These are phyloP conservation scores for Hestina assimilis DNA, from an alignment of 1,140 invertebrate species.

Conservation along the genomic window DNA sequence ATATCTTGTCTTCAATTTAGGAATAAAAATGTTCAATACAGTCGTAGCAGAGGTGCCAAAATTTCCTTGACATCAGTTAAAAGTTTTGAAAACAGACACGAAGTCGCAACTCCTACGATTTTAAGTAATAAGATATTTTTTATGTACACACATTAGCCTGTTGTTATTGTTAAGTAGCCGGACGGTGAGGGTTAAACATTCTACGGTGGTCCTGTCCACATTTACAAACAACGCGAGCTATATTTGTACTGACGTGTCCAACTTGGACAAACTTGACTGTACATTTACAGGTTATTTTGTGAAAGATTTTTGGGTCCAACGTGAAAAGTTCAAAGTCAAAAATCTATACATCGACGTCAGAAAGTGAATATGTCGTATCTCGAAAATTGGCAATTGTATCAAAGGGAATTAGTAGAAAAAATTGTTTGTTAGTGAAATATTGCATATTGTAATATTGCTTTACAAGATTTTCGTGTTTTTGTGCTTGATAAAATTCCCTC, in stretches of 20 bases:
- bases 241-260: background rate
- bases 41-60: too few relatives aligned
- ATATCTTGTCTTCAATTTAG: too few relatives aligned
- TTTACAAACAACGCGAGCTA: conserved; percentile 29
- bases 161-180: conserved; percentile 48
- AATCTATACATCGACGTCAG: background rate
- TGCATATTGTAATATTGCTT: too few relatives aligned
- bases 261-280: background rate
- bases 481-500: too few relatives aligned
- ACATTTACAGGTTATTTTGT: background rate
- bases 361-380: background rate
- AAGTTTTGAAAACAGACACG: background rate
- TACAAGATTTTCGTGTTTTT: too few relatives aligned
- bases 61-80: too few relatives aligned
- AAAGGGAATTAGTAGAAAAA: too few relatives aligned
- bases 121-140: conserved; percentile 31
- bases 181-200: conserved; percentile 47
- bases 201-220: conserved; percentile 49
- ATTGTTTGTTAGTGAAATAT: too few relatives aligned
- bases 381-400: too few relatives aligned
- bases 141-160: conserved; percentile 44
- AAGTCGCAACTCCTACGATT: conserved; percentile 19
- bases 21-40: too few relatives aligned
- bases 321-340: background rate
- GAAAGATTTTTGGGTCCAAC: background rate